phyloP scores from a whole-genome alignment of 2,888 invertebrate genomes.

The Alitta virens region DNA sequence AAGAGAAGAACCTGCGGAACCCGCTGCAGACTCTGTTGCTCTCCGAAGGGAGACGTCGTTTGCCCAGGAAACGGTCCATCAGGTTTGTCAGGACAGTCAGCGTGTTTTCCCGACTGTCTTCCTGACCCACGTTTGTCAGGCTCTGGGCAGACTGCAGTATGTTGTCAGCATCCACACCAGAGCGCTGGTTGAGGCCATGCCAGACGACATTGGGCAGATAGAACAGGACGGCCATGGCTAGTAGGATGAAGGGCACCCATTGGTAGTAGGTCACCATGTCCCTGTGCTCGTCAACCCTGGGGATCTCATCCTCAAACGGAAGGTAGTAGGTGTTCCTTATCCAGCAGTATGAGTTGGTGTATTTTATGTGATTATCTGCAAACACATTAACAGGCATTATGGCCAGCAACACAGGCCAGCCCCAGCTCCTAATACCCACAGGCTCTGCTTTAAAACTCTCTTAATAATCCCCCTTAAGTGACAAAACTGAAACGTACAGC shows the following conservation, averaged over 20 bases:
- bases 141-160: constrained; percentile 20
- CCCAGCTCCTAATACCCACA: no score
- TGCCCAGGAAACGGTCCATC: constrained; percentile 21
- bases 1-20: no score
- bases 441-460: no score
- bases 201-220: constrained; percentile 56
- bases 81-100: constrained; percentile 21
- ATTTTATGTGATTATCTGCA: constrained; percentile 15
- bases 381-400: no score
- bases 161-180: constrained; percentile 26
- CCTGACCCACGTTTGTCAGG: constrained; percentile 10
- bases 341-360: constrained; percentile 23
- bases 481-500: no score
- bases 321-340: constrained; percentile 25
- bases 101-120: constrained; percentile 7
- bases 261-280: constrained; percentile 25
- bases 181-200: constrained; percentile 45
- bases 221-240: constrained; percentile 52
- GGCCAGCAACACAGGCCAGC: no score
- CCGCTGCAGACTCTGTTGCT: no score
- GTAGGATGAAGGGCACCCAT: constrained; percentile 42
- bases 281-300: constrained; percentile 4
- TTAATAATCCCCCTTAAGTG: no score
- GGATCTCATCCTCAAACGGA: constrained; percentile 4
- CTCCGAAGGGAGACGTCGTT: neutral